Evolutionary conservation across 2,888 invertebrate species (phyloP), one percentile per base, ranked within the genome.

Genomic region (Drosophila ochracea): DNA sequence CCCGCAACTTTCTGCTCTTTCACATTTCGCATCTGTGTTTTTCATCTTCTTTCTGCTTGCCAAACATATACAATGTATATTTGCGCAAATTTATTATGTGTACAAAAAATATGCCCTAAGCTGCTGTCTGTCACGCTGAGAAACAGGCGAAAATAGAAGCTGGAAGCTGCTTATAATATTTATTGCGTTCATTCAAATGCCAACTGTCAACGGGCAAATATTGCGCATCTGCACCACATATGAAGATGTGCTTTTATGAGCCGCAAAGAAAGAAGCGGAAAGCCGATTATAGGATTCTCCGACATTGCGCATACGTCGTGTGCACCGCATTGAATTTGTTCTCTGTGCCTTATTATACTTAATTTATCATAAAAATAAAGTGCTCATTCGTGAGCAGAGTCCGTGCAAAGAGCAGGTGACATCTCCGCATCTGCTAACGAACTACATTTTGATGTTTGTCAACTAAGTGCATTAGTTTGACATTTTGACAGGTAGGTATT

Each of bases 281-380:
- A 80, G 71, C 81, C 25, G 83, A 84, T 89, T 89, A 82, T 55
- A 31, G 21, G 37, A 43, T 28, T 16, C 57, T 39, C 61, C 52
- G 53, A 73, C 68, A 71, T 83, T 75, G 72, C 82, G 78, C 72
- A 81, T 83, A 79, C 84, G 78, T 59, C 72, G 47, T 35, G 62
- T 65, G 33, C 0, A 66, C 68, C 68, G 4, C 49, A 50, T 49
- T 21, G 30, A 53, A 58, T 50, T 59, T 41, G 50, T 41, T 58
- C 54, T 19, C 39, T 37, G 37, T 30, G 31, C 55, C 65, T 58
- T 69, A 68, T 60, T 81, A 55, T 79, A 62, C 76, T 78, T 90
- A 84, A 81, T 84, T 84, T 88, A 78, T 84, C 79, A 88, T 90
- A 79, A 78, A 88, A 83, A 76, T 75, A 68, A 86, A 90, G 73